A percentile compares a stretch with the other conserved stretches of the same genome.
Evolutionary conservation across 2,888 invertebrate species (phyloP).

Genomic region (Sinotaia quadrata): DNA sequence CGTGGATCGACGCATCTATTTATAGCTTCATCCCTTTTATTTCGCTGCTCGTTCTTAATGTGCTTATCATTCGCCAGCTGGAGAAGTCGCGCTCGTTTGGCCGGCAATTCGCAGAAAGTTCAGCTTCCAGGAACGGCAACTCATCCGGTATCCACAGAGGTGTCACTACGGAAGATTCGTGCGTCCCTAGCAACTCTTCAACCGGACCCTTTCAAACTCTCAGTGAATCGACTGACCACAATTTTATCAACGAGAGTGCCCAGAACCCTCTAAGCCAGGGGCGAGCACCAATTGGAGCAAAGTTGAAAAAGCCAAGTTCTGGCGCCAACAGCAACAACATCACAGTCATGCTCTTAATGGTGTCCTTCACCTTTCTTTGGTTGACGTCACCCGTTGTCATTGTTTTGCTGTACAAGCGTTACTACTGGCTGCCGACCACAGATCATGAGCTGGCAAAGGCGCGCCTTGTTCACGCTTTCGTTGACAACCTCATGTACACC

Average conservation of each 20-base stretch:
- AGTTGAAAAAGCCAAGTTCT: background rate
- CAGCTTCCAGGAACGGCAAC: background rate
- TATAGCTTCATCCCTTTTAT: conserved; percentile 37
- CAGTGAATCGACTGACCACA: no score
- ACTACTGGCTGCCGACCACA: conserved; percentile 24
- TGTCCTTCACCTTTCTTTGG: conserved; percentile 37
- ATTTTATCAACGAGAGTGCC: background rate
- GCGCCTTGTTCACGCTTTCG: conserved; percentile 31
- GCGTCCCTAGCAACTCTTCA: background rate
- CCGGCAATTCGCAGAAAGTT: conserved; percentile 9
- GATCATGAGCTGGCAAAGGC: conserved; percentile 17
- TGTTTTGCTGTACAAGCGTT: conserved; percentile 28
- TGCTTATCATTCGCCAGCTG: conserved; percentile 30
- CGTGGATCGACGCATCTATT: conserved; percentile 37
- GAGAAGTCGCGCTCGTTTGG: conserved; percentile 20
- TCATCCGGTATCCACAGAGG: background rate
- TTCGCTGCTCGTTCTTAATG: conserved; percentile 31
- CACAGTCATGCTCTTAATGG: conserved; percentile 37
- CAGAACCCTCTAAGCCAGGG: background rate
- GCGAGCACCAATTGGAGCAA: background rate
- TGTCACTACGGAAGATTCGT: background rate
- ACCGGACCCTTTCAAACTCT: no score
- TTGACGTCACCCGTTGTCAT: conserved; percentile 34
- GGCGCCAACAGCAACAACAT: conserved; percentile 29
- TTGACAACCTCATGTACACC: conserved; percentile 41